Evolutionary conservation across 1,140 invertebrate species (phyloP).

Genomic region (Drosophila trapezifrons): DNA sequence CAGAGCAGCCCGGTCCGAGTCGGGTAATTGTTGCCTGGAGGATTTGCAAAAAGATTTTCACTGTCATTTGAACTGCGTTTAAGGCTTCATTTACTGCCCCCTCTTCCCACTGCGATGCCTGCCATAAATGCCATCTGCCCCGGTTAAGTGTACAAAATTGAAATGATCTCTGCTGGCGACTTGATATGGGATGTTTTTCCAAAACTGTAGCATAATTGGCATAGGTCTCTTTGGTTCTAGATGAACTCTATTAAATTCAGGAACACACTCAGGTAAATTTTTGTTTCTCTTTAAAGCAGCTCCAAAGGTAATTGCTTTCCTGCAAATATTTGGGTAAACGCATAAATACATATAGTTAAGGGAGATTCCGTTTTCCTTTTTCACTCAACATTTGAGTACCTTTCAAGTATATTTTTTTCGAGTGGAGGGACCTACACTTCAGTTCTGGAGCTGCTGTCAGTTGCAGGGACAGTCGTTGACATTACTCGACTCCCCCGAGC

Average conservation of each 20-base stretch:
- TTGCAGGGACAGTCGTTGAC: slow-evolving; percentile 38
- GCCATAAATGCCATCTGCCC: slow-evolving; percentile 24
- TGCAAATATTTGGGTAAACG: too few relatives aligned
- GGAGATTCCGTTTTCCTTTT: background rate
- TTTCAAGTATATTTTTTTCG: slow-evolving; percentile 4
- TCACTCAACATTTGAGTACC: background rate
- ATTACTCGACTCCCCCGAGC: slow-evolving; percentile 23
- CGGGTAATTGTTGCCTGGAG: slow-evolving; percentile 64
- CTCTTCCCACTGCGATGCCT: slow-evolving; percentile 12
- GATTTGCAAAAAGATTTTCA: slow-evolving; percentile 67
- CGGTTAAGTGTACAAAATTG: slow-evolving; percentile 28
- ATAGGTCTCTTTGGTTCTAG: background rate
- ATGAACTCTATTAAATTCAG: background rate
- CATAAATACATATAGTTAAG: background rate
- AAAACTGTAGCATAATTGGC: slow-evolving; percentile 7
- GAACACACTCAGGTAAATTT: background rate
- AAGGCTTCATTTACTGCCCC: slow-evolving; percentile 44
- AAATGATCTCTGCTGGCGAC: slow-evolving; percentile 23
- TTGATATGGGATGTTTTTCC: slow-evolving; percentile 1
- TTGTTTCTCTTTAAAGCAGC: too few relatives aligned
- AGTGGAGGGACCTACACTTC: slow-evolving; percentile 27
- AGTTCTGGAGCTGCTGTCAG: slow-evolving; percentile 21
- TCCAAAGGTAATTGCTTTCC: too few relatives aligned
- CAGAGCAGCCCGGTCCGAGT: slow-evolving; percentile 5
- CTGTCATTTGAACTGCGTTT: slow-evolving; percentile 61